Percentiles rank a stretch among this genome's conserved stretches.
Evolutionary conservation across 2,797 vertebrate species (phyloP).

Genomic region (Psittacula derbiana): DNA sequence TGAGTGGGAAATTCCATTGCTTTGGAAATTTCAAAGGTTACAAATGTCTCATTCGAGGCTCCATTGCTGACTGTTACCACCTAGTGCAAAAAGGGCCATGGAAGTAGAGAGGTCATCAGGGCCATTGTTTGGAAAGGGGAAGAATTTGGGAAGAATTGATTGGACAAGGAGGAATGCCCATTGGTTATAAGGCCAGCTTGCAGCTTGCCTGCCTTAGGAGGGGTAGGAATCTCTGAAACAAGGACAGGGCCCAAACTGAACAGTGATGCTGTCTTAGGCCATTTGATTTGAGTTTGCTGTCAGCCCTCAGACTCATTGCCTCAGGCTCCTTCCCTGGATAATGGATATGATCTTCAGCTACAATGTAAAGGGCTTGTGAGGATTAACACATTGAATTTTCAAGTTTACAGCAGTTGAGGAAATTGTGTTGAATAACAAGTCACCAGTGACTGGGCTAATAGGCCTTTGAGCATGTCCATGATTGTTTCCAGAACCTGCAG

Average conservation of each 20-base stretch:
- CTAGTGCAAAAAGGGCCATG: not conserved
- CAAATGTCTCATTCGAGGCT: accelerated
- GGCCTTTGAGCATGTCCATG: not conserved
- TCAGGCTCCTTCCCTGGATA: not conserved
- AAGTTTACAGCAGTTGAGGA: not conserved
- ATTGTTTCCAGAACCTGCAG: not conserved
- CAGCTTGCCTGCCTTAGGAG: not conserved
- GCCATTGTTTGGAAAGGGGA: not conserved
- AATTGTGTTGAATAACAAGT: not conserved
- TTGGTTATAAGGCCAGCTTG: not conserved
- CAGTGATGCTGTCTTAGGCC: not conserved
- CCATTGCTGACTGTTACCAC: not conserved
- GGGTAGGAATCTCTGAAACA: not conserved
- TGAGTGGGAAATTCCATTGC: not conserved
- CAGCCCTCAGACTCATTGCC: not conserved
- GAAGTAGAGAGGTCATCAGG: not conserved
- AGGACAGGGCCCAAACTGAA: not conserved
- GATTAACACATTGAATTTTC: conserved; percentile 21
- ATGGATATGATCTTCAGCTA: not conserved
- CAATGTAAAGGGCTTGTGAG: not conserved
- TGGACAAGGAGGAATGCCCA: not conserved
- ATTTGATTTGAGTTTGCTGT: not conserved
- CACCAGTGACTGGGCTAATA: not conserved
- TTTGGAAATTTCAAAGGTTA: not conserved
- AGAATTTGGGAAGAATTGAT: not conserved